Evolutionary conservation across 2,113 vertebrate species (phyloP), one percentile per base, ranked within the genome.

Genomic region (Ictalurus punctatus): DNA sequence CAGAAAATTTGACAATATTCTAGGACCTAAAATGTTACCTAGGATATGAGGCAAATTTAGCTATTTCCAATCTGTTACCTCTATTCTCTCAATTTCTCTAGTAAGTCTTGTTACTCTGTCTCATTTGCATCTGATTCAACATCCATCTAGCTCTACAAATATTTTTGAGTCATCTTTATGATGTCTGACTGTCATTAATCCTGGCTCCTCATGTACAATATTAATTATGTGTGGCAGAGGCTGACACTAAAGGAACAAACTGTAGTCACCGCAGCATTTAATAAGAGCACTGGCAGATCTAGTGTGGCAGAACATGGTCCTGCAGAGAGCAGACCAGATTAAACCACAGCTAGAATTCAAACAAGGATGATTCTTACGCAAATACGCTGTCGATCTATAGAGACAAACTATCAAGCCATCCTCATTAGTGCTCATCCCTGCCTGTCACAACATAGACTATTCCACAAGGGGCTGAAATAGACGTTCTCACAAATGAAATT

Each of bases 261-360:
- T 91, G 92, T 91, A 90, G 92, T 90, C 91, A 91, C 92, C 44
- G 44, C 93, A 89, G 93, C 92, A 89, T 94, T 92, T 95, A 95
- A 95, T 94, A 94, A 94, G 92, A 95, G 93, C 92, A 94, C 93
- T 93, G 91, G 92, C 90, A 93, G 93, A 93, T 93, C 89, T 92
- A 91, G 91, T 40, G 86, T 93, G 90, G 91, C 92, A 89, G 93
- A 89, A 92, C 92, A 88, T 83, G 86, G 91, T 92, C 94, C 94
- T 89, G 91, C 87, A 82, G 93, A 6, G 93, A 93, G 86, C 91
- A 92, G 93, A 92, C 90, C 90, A 93, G 92, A 95, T 94, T 94
- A 94, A 94, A 95, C 92, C 94, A 84, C 91, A 86, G 87, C 93
- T 95, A 92, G 90, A 94, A 93, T 94, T 93, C 90, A 92, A 93